A percentile compares a stretch with the other conserved stretches of the same genome.
phyloP scores from a whole-genome alignment of 2,888 invertebrate genomes.

The Rosalia funebris region DNA sequence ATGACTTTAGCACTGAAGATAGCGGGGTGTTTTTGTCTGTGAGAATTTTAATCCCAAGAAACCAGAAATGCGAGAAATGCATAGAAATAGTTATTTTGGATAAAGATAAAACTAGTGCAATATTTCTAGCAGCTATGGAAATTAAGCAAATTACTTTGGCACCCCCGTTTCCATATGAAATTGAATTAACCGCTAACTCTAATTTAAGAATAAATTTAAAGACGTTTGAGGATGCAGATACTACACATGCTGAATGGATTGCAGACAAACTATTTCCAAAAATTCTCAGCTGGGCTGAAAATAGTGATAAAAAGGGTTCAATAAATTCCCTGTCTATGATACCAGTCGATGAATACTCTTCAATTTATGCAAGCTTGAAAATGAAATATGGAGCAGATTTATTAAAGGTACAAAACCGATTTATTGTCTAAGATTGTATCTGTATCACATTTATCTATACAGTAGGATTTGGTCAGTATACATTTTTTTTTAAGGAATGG shows the following conservation, averaged over 20 bases:
- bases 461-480: not conserved
- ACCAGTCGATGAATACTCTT: conserved; percentile 74
- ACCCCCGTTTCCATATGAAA: conserved; percentile 66
- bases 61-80: conserved; percentile 48
- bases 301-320: conserved; percentile 55
- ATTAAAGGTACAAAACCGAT: conserved; percentile 69
- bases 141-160: conserved; percentile 60
- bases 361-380: conserved; percentile 79
- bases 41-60: conserved; percentile 63
- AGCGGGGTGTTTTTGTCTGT: conserved; percentile 60
- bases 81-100: conserved; percentile 62
- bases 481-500: conserved; percentile 75
- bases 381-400: conserved; percentile 79
- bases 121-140: conserved; percentile 66
- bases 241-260: conserved; percentile 67
- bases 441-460: no score
- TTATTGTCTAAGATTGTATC: not conserved
- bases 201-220: conserved; percentile 61
- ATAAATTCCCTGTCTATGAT: conserved; percentile 73
- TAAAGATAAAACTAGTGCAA: conserved; percentile 59
- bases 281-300: conserved; percentile 72
- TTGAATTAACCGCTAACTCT: conserved; percentile 52
- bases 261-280: conserved; percentile 69
- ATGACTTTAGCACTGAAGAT: conserved; percentile 41
- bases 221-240: conserved; percentile 62